A percentile compares a stretch with the other conserved stretches of the same genome.
Conservation (phyloP, 1,140 invertebrate species). For the Thalassaphorura encarpata region DNA sequence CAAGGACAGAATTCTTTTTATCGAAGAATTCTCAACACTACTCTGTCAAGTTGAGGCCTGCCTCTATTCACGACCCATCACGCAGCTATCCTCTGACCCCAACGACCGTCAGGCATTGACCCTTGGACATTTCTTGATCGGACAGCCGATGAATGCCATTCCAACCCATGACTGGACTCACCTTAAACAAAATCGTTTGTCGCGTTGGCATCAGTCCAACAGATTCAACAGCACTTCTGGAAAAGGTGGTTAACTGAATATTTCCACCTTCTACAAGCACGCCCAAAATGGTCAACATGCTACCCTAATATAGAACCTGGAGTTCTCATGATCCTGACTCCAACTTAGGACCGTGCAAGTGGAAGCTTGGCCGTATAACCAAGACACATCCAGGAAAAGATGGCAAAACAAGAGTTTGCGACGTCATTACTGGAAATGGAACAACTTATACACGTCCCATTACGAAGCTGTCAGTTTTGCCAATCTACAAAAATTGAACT, state of each 20-base stretch:
- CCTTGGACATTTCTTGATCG: slow-evolving; percentile 18
- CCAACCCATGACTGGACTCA: neutral
- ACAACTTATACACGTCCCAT: neutral
- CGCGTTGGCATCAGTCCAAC: slow-evolving; percentile 10
- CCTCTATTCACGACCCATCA: slow-evolving; percentile 33
- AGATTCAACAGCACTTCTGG: slow-evolving; percentile 8
- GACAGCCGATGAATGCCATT: neutral
- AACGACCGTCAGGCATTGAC: slow-evolving; percentile 33
- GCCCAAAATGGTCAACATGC: neutral
- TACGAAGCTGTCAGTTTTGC: neutral
- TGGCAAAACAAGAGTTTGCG: slow-evolving; percentile 30
- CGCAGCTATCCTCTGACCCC: slow-evolving; percentile 29
- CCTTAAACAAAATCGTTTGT: neutral
- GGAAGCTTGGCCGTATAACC: slow-evolving; percentile 34
- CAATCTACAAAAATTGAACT: too few relatives aligned
- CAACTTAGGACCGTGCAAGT: slow-evolving; percentile 29
- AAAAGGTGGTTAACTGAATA: slow-evolving; percentile 4
- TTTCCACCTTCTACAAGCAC: neutral
- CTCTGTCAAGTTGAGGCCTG: slow-evolving; percentile 32
- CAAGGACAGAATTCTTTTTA: slow-evolving; percentile 7
- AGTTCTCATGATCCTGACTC: slow-evolving; percentile 28
- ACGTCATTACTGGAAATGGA: neutral
- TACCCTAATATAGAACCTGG: slow-evolving; percentile 6
- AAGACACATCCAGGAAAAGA: slow-evolving; percentile 32
- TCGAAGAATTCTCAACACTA: slow-evolving; percentile 33